phyloP scores from a whole-genome alignment of 2,113 vertebrate genomes.

The Cygnus buccinator region DNA sequence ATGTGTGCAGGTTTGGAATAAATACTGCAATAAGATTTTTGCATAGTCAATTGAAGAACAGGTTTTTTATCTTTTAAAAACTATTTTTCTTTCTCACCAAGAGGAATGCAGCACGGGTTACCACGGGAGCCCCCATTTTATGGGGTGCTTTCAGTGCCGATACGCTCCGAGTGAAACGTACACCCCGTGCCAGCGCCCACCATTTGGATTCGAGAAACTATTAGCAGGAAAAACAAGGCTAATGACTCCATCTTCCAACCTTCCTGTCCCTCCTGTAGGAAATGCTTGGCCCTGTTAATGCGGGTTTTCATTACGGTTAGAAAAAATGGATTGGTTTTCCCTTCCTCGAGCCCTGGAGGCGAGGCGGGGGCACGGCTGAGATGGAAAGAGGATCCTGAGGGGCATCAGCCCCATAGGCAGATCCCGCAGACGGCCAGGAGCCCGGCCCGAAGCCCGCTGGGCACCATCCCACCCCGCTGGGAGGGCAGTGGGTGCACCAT shows the following conservation, averaged over 20 bases:
- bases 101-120: constrained; percentile 50
- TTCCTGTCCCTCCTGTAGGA: not conserved
- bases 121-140: not conserved
- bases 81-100: constrained; percentile 74
- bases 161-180: not conserved
- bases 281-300: not conserved
- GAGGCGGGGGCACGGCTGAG: not conserved
- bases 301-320: not conserved
- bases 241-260: not conserved
- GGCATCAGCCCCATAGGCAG: fast-evolving
- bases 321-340: not conserved
- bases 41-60: constrained; percentile 83
- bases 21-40: constrained; percentile 85
- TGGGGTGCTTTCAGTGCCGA: not conserved
- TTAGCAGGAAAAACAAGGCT: not conserved
- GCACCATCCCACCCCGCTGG: too few species aligned
- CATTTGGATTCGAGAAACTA: not conserved
- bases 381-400: too few species aligned
- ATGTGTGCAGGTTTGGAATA: constrained; percentile 86
- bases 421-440: not conserved
- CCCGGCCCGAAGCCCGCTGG: not conserved
- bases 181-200: not conserved
- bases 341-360: not conserved
- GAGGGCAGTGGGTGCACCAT: fast-evolving
- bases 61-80: constrained; percentile 79